Evolutionary conservation across 2,888 invertebrate species (phyloP).

Genomic region (Cactoblastis cactorum): DNA sequence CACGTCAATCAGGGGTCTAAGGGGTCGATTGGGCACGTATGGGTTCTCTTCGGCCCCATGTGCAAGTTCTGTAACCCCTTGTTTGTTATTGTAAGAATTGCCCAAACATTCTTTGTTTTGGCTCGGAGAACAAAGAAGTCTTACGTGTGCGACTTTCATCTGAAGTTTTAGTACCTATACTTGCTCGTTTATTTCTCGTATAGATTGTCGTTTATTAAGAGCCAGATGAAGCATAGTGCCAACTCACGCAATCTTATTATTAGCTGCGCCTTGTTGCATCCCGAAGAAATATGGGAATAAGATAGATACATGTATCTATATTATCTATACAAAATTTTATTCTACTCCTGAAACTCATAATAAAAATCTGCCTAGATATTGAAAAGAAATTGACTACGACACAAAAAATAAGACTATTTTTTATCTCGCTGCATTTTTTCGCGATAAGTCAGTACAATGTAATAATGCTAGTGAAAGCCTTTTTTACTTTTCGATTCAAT

Average conservation of each 20-base stretch:
- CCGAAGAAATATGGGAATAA: no score
- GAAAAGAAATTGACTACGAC: no score
- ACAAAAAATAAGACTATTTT: neutral
- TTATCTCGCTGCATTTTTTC: neutral
- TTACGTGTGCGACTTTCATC: slow-evolving; percentile 46
- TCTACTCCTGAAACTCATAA: no score
- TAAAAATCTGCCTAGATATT: no score
- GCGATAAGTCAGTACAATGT: neutral
- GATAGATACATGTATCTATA: no score
- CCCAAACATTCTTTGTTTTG: slow-evolving; percentile 71
- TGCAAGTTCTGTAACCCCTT: slow-evolving; percentile 29
- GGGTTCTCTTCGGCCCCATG: slow-evolving; percentile 36
- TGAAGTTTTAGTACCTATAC: slow-evolving; percentile 58
- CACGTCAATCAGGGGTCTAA: slow-evolving; percentile 53
- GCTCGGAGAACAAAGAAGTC: slow-evolving; percentile 70
- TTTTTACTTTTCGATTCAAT: neutral
- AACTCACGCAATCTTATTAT: neutral
- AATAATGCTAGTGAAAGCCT: neutral
- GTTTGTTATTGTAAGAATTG: slow-evolving; percentile 70
- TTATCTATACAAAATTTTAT: no score
- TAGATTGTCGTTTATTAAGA: slow-evolving; percentile 38
- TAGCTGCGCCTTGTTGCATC: no score
- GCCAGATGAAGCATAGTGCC: neutral
- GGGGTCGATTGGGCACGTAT: slow-evolving; percentile 63
- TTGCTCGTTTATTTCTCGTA: slow-evolving; percentile 40